Evolutionary conservation across 2,113 vertebrate species (phyloP).

Genomic region (Anthoscopus minutus): DNA sequence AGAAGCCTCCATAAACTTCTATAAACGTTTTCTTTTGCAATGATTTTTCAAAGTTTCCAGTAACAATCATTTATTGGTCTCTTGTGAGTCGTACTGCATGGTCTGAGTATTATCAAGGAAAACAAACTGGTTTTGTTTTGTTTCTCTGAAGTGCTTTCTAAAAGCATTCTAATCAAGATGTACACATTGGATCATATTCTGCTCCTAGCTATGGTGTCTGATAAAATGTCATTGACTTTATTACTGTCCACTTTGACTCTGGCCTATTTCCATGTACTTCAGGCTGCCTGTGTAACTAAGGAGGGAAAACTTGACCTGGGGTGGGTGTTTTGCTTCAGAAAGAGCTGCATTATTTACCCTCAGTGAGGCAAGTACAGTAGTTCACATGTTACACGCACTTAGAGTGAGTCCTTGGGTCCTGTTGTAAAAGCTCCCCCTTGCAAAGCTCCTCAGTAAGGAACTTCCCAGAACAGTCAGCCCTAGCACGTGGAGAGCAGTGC

Average conservation of each 20-base stretch:
- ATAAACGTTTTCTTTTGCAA: constrained; percentile 60
- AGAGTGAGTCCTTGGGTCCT: neutral
- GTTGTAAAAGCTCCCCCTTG: neutral
- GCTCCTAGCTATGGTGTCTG: neutral
- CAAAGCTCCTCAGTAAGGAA: neutral
- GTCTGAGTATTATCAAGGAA: constrained; percentile 31
- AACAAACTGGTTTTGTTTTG: constrained; percentile 30
- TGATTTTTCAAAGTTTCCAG: constrained; percentile 57
- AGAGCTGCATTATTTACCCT: constrained; percentile 63
- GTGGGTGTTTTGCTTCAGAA: constrained; percentile 5
- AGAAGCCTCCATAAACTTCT: constrained; percentile 51
- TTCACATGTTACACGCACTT: neutral
- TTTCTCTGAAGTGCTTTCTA: constrained; percentile 44
- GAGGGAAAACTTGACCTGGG: neutral
- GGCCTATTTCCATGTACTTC: neutral
- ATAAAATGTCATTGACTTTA: constrained; percentile 39
- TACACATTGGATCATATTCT: neutral
- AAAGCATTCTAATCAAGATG: neutral
- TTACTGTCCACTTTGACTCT: constrained; percentile 4
- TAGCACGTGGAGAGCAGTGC: rapidly evolving
- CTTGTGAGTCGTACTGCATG: neutral
- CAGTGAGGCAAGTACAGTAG: neutral
- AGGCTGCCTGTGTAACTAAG: neutral
- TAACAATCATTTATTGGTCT: constrained; percentile 46
- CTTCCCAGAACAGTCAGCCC: neutral